These are phyloP conservation scores for Noctua pronuba DNA, from an alignment of 2,888 invertebrate species.

Conservation along the genomic window DNA sequence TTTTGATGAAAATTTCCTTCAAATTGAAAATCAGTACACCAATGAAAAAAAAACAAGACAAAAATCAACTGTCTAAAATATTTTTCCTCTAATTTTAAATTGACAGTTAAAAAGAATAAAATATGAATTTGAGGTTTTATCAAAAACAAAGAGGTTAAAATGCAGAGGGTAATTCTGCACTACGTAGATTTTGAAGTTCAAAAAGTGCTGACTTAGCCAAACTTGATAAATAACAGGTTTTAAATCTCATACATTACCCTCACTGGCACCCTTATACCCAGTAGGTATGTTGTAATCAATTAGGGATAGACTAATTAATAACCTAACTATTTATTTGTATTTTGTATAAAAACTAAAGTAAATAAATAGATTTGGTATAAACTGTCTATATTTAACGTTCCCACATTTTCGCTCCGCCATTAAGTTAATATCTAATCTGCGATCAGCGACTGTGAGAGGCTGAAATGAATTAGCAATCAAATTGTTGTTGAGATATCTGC, in stretches of 20 bases:
- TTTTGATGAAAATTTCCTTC: too few relatives aligned
- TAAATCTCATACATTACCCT: background rate
- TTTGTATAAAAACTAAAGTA: background rate
- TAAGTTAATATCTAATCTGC: slow-evolving; percentile 7
- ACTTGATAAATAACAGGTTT: background rate
- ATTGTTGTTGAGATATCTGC: slow-evolving; percentile 1
- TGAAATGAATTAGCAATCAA: slow-evolving; percentile 13
- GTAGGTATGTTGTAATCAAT: background rate
- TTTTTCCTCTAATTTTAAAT: too few relatives aligned
- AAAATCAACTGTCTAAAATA: too few relatives aligned
- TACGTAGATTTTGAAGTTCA: background rate
- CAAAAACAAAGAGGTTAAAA: too few relatives aligned
- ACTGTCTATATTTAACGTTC: background rate
- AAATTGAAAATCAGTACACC: too few relatives aligned
- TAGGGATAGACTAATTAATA: too few relatives aligned
- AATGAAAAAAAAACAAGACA: too few relatives aligned
- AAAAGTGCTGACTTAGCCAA: background rate
- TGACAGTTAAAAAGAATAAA: too few relatives aligned
- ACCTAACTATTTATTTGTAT: too few relatives aligned
- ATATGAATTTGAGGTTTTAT: too few relatives aligned
- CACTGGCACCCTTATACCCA: background rate
- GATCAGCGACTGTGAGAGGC: slow-evolving; percentile 17
- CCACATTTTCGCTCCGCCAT: background rate
- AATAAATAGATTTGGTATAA: background rate
- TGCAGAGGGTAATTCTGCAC: too few relatives aligned